Conservation (phyloP, 2,797 vertebrate genomes). For the Sebastes steindachneri region DNA sequence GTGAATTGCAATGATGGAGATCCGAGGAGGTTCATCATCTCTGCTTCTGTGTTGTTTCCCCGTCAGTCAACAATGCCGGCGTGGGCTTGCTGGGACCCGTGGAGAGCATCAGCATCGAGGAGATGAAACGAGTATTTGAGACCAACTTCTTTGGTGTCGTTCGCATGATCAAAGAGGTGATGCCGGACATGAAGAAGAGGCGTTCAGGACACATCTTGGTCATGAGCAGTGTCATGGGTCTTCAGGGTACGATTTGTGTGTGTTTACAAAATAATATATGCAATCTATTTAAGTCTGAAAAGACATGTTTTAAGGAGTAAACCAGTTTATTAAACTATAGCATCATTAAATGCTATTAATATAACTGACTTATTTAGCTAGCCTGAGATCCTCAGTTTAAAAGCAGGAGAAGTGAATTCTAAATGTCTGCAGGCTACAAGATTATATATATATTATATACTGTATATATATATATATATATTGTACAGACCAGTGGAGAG, state of each 20-base stretch:
- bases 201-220: conserved; percentile 91
- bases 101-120: conserved; percentile 89
- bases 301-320: no score
- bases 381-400: background rate
- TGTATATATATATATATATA: background rate
- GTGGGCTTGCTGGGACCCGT: conserved; percentile 90
- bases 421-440: background rate
- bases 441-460: no score
- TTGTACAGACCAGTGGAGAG: background rate
- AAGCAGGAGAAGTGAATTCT: background rate
- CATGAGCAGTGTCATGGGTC: conserved; percentile 96
- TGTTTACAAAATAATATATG: background rate
- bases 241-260: conserved; percentile 84
- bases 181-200: conserved; percentile 92
- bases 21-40: background rate
- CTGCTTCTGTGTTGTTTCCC: conserved; percentile 18
- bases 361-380: background rate
- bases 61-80: conserved; percentile 92
- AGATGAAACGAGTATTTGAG: conserved; percentile 92
- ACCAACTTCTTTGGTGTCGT: conserved; percentile 95
- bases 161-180: conserved; percentile 92
- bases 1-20: background rate
- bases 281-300: background rate
- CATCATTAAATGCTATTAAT: background rate
- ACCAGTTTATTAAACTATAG: background rate